phyloP scores from a whole-genome alignment of 2,113 vertebrate genomes.

The Isichthys henryi region DNA sequence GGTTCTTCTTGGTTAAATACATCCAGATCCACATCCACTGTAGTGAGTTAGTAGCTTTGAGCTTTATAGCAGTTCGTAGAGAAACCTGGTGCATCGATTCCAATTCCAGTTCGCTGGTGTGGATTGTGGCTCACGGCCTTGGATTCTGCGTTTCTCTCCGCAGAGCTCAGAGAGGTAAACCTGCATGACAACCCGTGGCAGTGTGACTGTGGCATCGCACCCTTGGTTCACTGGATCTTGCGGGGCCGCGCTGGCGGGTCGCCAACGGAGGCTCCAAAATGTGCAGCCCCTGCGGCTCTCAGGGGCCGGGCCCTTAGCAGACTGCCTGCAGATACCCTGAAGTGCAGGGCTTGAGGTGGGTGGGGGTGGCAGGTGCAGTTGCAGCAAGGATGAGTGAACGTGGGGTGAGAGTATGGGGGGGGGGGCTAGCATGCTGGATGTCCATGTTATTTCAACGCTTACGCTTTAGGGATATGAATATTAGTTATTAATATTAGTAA shows the following conservation, averaged over 20 bases:
- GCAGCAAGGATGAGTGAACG: not conserved
- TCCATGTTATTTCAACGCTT: not conserved
- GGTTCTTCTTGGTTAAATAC: not conserved
- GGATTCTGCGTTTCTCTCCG: not conserved
- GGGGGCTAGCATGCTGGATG: not conserved
- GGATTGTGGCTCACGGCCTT: not conserved
- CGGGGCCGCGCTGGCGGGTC: constrained; percentile 42
- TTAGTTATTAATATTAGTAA: too few relatives aligned
- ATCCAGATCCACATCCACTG: not conserved
- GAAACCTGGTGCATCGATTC: not conserved
- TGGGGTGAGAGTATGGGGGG: not conserved
- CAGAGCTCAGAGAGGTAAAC: constrained; percentile 55
- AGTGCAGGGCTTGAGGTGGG: constrained; percentile 39
- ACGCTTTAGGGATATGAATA: not conserved
- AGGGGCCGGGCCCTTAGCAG: constrained; percentile 44
- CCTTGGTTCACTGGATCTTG: constrained; percentile 51
- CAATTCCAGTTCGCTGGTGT: not conserved
- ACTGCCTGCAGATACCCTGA: constrained; percentile 36
- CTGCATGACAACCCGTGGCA: constrained; percentile 62
- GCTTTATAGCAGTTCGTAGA: not conserved
- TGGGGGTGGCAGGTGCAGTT: not conserved
- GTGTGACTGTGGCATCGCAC: constrained; percentile 60
- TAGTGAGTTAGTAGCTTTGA: not conserved
- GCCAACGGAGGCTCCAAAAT: constrained; percentile 40
- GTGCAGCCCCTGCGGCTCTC: constrained; percentile 45